Percentiles rank a stretch among this genome's conserved stretches.
These are phyloP conservation scores for Eudorcas thomsonii DNA, from an alignment of 2,113 vertebrate genomes.

Conservation along the genomic window DNA sequence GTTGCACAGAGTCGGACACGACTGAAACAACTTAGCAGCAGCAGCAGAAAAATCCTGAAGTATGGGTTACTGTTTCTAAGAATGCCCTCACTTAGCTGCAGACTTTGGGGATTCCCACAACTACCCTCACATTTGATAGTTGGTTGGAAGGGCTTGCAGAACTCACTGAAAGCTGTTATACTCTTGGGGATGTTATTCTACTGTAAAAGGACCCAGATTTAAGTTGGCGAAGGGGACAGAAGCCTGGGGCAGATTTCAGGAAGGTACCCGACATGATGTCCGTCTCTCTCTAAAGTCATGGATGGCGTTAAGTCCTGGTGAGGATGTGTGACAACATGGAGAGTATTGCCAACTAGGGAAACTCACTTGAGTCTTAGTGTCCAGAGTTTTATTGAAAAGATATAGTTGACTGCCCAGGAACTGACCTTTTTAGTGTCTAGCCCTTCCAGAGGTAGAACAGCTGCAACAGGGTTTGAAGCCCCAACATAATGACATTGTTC, in stretches of 20 bases:
- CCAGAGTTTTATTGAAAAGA: not conserved
- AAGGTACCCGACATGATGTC: not conserved
- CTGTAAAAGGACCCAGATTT: not conserved
- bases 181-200: not conserved
- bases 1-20: no score
- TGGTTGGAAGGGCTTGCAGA: not conserved
- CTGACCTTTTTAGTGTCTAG: not conserved
- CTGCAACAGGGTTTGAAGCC: not conserved
- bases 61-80: not conserved
- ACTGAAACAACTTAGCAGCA: no score
- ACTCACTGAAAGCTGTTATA: not conserved
- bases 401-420: not conserved
- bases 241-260: not conserved
- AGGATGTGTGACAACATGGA: not conserved
- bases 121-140: not conserved
- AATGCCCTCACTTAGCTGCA: not conserved
- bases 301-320: not conserved
- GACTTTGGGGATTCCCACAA: not conserved
- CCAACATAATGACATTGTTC: not conserved
- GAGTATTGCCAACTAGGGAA: not conserved
- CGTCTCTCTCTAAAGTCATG: not conserved
- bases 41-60: not conserved
- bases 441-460: not conserved
- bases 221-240: not conserved
- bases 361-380: not conserved